These are phyloP conservation scores for Amphipoea lucens DNA, from an alignment of 2,888 invertebrate genomes.

Conservation along the genomic window DNA sequence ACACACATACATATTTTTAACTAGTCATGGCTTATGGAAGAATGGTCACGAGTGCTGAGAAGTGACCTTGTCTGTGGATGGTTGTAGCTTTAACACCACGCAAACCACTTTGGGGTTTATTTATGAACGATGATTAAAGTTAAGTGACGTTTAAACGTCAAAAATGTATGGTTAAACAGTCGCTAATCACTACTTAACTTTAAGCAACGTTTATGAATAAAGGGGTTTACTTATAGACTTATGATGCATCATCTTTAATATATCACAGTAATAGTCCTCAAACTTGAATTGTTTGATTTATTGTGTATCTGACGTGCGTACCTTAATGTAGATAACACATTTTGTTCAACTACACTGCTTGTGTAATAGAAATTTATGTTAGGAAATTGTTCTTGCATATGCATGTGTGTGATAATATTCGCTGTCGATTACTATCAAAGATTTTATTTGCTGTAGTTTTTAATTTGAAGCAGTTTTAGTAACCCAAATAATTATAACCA, in stretches of 20 bases:
- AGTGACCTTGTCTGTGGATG: conserved; percentile 48
- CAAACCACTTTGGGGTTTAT: conserved; percentile 42
- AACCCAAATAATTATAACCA: conserved; percentile 57
- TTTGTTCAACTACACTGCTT: conserved; percentile 64
- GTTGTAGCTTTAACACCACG: conserved; percentile 59
- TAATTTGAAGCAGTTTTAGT: conserved; percentile 73
- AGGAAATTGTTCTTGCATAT: conserved; percentile 61
- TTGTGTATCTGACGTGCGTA: conserved; percentile 50
- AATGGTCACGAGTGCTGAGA: conserved; percentile 48
- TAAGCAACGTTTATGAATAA: background rate
- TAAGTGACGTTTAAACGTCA: background rate
- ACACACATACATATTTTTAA: conserved; percentile 78
- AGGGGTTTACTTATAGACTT: conserved; percentile 38
- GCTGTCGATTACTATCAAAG: conserved; percentile 67
- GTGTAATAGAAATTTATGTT: conserved; percentile 57
- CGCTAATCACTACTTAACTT: background rate
- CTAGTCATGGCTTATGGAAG: conserved; percentile 60
- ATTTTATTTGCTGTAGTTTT: conserved; percentile 82
- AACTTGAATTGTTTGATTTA: conserved; percentile 40
- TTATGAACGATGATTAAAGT: background rate
- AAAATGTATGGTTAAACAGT: conserved; percentile 1
- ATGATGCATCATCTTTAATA: conserved; percentile 55
- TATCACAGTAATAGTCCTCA: conserved; percentile 53
- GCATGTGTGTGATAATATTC: conserved; percentile 72
- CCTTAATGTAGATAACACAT: conserved; percentile 64